Conservation (phyloP, 2,888 invertebrate species). For the Aquatica leii region DNA sequence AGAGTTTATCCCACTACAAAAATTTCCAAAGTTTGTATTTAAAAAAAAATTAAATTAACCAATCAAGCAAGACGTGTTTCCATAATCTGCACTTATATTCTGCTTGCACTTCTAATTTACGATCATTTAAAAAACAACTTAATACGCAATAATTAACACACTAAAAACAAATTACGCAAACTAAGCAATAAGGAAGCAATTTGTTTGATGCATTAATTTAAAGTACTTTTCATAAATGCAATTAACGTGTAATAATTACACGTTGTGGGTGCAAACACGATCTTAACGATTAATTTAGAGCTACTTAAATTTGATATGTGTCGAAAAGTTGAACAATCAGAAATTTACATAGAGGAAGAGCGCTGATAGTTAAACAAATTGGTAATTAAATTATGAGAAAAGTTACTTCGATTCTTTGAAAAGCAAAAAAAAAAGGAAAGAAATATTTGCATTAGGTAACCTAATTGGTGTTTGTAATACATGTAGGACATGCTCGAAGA, state of each 20-base stretch:
- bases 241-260: not conserved
- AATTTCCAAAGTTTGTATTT: too few species aligned
- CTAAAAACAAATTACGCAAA: not conserved
- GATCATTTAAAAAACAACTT: too few species aligned
- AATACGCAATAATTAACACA: too few species aligned
- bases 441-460: not conserved
- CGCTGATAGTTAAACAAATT: not conserved
- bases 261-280: not conserved
- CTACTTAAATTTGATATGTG: not conserved
- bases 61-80: too few species aligned
- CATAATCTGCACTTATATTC: too few species aligned
- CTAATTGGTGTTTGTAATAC: slow-evolving; percentile 5
- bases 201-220: not conserved
- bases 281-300: not conserved
- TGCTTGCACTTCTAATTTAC: too few species aligned
- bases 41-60: too few species aligned
- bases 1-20: too few species aligned
- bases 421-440: too few species aligned
- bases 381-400: not conserved
- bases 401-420: not conserved
- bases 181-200: slow-evolving; percentile 6
- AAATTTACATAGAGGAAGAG: not conserved
- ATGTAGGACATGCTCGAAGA: slow-evolving; percentile 8
- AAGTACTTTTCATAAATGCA: slow-evolving; percentile 7
- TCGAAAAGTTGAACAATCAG: not conserved